Percentiles rank a stretch among this genome's conserved stretches.
Conservation (phyloP, 64 coral and sea anemone species). For the Pocillopora damicornis region DNA sequence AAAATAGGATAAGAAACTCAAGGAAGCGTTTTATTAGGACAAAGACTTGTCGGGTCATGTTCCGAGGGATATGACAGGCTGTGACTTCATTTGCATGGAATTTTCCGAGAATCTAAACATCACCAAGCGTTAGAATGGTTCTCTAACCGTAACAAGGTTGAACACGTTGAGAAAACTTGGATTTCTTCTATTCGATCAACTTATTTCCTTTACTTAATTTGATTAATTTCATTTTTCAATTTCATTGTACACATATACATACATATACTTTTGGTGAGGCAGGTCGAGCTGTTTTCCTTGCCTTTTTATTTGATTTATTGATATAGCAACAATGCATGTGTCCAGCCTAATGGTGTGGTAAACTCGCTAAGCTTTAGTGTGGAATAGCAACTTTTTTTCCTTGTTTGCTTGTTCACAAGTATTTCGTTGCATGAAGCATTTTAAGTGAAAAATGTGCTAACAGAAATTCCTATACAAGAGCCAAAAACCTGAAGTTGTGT, state of each 20-base stretch:
- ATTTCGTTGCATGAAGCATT: too few species aligned
- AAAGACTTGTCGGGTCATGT: neutral
- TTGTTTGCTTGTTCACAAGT: too few species aligned
- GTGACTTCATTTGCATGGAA: constrained; percentile 48
- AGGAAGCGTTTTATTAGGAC: neutral
- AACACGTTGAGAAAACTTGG: neutral
- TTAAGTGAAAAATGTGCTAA: too few species aligned
- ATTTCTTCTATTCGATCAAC: neutral
- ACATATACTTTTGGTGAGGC: neutral
- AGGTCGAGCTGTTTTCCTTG: too few species aligned
- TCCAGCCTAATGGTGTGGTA: too few species aligned
- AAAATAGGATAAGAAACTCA: neutral
- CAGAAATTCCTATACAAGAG: too few species aligned
- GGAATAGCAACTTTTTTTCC: too few species aligned
- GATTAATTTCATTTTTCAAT: neutral
- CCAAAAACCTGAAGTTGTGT: too few species aligned
- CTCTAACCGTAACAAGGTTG: neutral
- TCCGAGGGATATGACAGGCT: neutral
- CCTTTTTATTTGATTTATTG: too few species aligned
- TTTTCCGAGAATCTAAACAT: constrained; percentile 3
- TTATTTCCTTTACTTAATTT: neutral
- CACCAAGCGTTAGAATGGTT: neutral
- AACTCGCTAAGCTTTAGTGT: too few species aligned
- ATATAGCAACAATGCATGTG: too few species aligned
- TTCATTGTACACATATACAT: neutral